Base-by-base conservation (phyloP, 2,888 invertebrate species). In the Philopedon plagiatum region DNA sequence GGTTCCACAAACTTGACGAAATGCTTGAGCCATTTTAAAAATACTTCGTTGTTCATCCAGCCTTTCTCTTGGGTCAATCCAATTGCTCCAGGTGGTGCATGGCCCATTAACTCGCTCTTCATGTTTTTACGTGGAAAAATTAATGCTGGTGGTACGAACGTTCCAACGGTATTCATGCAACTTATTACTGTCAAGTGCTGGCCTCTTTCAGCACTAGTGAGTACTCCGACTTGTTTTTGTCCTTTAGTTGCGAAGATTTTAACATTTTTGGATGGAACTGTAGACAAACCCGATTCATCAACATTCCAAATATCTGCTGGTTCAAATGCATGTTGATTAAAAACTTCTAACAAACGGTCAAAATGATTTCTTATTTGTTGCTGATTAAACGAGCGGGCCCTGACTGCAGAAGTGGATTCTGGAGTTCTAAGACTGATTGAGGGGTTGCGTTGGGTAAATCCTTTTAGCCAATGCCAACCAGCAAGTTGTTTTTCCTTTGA, bases 251-350 rank as follows among this genome's bases (percentile, higher is more conserved):
- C 81, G 71, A 84, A 67, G 62, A 84, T 79, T 75, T 81, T 82
- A 21, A 76, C 67, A 21, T 81, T 79, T 67, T 78, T 82, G 41
- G 65, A 71, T 58, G 84, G 84, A 1, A 86, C 85, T 2, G 85
- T 86, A 19, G 83, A 81, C 4, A 85, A 70, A 0, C 81, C 83
- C 21, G 84, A 82, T 77, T 87, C 85, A 76, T 86, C 85, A 23
- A 83, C 68, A 57, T 74, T 77, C 34, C 60, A 75, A 21, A 74
- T 74, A 54, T 74, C 61, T 63, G 64, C 64, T 11, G 74, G 67
- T 26, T 58, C 21, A 49, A 74, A 73, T 11, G 74, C 58, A 37
- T 68, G 60, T 39, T 70, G 18, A 7, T 70, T 69, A 34, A 75
- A 46, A 34, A 73, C 34, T 51, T 68, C 29, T 18, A 21, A 18